Evolutionary conservation across 2,888 invertebrate species (phyloP), one percentile per base, ranked within the genome.

Genomic region (Biston betularia): DNA sequence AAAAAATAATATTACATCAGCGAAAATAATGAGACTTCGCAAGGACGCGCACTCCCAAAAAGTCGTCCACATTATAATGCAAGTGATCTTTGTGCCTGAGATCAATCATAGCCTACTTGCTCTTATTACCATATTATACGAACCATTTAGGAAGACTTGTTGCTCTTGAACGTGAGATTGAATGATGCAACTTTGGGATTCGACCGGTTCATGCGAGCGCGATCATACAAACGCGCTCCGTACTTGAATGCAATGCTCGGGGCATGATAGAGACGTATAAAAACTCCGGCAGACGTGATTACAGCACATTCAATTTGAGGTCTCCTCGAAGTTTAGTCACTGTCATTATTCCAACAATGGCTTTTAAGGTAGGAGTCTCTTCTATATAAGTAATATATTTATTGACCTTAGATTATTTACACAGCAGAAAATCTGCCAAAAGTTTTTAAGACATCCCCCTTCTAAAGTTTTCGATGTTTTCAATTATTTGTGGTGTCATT

Each of bases 261-360:
- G 85, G 84, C 85, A 75, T 59, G 74, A 68, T 67, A 34, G 79
- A 76, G 73, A 54, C 70, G 75, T 92, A 92, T 92, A 92, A 89
- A 90, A 89, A 88, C 80, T 83, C 77, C 60, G 77, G 65, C 77
- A 79, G 72, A 72, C 70, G 72, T 75, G 75, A 80, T 82, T 79
- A 70, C 63, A 71, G 83, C 81, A 92, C 91, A 92, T 90, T 92
- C 87, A 84, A 86, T 82, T 88, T 85, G 85, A 84, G 85, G 74
- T 83, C 78, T 83, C 75, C 85, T 87, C 84, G 76, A 74, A 77
- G 87, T 83, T 79, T 85, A 88, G 88, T 88, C 87, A 88, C 82
- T 75, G 70, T 77, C 76, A 78, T 78, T 72, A 73, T 69, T 72
- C 61, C 74, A 71, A 83, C 82, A 85, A 93, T 93, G 92, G 87